Evolutionary conservation across 2,797 vertebrate species (phyloP).

Genomic region (Cuculus canorus): DNA sequence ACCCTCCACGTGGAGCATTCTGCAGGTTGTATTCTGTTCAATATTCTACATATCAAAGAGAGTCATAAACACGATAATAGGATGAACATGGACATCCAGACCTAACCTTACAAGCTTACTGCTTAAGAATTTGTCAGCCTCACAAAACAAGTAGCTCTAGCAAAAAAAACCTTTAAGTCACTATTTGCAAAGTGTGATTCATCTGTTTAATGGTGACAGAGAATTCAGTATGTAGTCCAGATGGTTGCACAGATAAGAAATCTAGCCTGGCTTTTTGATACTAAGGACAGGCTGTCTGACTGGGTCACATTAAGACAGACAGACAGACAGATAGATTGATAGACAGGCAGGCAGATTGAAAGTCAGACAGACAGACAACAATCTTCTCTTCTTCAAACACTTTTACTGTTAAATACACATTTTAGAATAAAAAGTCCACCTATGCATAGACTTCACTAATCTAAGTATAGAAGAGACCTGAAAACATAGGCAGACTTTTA

Average conservation of each 20-base stretch:
- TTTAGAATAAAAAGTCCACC: neutral
- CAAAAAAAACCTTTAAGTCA: neutral
- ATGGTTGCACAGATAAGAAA: slow-evolving; percentile 11
- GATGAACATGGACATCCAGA: neutral
- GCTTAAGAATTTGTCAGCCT: neutral
- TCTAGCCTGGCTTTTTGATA: slow-evolving; percentile 29
- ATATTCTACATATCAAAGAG: neutral
- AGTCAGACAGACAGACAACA: neutral
- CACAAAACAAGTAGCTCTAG: neutral
- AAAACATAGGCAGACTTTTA: neutral
- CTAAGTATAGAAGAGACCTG: neutral
- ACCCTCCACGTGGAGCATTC: neutral
- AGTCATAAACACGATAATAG: neutral
- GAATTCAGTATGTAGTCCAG: slow-evolving; percentile 40
- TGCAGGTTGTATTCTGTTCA: neutral
- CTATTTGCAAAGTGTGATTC: slow-evolving; percentile 49
- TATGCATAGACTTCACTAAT: neutral
- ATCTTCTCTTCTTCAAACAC: neutral
- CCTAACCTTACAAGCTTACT: neutral
- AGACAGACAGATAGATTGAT: neutral
- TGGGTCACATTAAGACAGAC: neutral
- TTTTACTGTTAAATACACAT: neutral
- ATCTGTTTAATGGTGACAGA: slow-evolving; percentile 49
- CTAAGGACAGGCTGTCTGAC: slow-evolving; percentile 16
- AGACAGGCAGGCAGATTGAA: neutral